Evolutionary conservation across 92 coral and sea anemone genomes (phyloP).

Genomic region (Porites cylindrica): DNA sequence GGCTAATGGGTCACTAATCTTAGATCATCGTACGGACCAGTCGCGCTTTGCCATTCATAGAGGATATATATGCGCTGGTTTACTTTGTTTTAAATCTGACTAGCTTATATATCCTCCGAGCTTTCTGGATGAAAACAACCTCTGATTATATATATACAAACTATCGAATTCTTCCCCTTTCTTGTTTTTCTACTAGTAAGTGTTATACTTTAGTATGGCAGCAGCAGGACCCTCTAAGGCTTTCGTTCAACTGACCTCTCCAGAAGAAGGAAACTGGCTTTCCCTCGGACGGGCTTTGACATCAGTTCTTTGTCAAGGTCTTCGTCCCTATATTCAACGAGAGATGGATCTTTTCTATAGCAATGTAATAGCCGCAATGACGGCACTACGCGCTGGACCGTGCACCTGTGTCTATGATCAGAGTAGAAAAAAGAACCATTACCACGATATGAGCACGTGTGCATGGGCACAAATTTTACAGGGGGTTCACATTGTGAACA

Average conservation of each 20-base stretch:
- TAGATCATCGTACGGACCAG: no score
- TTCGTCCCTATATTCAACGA: constrained; percentile 64
- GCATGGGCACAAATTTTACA: constrained; percentile 76
- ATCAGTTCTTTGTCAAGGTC: constrained; percentile 59
- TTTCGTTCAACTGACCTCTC: constrained; percentile 27
- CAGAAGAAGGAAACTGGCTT: constrained; percentile 85
- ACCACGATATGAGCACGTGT: constrained; percentile 67
- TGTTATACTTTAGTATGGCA: neutral
- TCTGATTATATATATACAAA: no score
- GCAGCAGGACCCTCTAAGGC: constrained; percentile 6
- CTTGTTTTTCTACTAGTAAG: no score
- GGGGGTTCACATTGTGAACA: constrained; percentile 42
- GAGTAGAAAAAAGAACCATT: constrained; percentile 55
- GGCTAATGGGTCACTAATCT: no score
- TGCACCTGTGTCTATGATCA: constrained; percentile 61
- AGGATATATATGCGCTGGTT: no score
- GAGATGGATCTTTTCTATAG: constrained; percentile 58
- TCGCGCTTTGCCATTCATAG: no score
- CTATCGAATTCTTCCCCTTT: no score
- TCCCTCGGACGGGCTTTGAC: constrained; percentile 80
- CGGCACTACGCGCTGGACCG: constrained; percentile 23
- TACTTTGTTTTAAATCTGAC: no score
- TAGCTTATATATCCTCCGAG: no score
- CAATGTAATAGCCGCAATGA: constrained; percentile 38
- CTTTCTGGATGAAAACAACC: no score